Conservation (phyloP, 2,888 invertebrate species). For the Caenorhabditis zanzibari region DNA sequence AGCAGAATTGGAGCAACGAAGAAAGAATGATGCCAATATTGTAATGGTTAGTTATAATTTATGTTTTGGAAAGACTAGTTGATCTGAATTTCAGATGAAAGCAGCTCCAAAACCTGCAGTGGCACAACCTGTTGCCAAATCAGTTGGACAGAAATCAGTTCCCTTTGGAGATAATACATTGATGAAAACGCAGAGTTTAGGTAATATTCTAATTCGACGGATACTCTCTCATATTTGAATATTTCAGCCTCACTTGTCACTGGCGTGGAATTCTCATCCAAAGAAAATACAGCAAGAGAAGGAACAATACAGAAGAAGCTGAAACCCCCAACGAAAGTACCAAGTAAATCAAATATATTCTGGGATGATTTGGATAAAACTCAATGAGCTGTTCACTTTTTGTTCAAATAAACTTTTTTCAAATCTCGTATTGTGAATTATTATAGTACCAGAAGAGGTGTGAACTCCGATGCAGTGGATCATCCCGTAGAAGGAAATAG, state of each 20-base stretch:
- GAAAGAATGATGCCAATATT: conserved; percentile 31
- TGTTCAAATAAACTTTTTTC: neutral
- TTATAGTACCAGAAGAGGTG: too few species aligned
- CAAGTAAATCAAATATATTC: conserved; percentile 30
- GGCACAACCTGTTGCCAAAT: conserved; percentile 57
- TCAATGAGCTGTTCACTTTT: conserved; percentile 14
- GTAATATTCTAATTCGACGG: neutral
- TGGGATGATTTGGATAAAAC: conserved; percentile 51
- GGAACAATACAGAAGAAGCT: conserved; percentile 18
- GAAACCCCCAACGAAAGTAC: conserved; percentile 1
- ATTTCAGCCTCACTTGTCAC: conserved; percentile 38
- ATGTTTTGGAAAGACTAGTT: too few species aligned
- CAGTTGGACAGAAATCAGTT: conserved; percentile 63
- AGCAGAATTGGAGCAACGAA: conserved; percentile 66
- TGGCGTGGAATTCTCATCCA: conserved; percentile 41
- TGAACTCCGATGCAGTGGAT: too few species aligned
- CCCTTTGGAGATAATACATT: conserved; percentile 45
- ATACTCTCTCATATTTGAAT: neutral
- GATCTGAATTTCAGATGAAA: neutral
- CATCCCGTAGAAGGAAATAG: too few species aligned
- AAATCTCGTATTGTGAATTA: too few species aligned
- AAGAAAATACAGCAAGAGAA: conserved; percentile 35
- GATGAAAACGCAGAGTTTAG: conserved; percentile 50
- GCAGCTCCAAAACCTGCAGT: conserved; percentile 34
- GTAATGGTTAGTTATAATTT: conserved; percentile 5